A percentile compares a stretch with the other conserved stretches of the same genome.
Evolutionary conservation across 2,888 invertebrate species (phyloP).

Genomic region (Cinara cedri): DNA sequence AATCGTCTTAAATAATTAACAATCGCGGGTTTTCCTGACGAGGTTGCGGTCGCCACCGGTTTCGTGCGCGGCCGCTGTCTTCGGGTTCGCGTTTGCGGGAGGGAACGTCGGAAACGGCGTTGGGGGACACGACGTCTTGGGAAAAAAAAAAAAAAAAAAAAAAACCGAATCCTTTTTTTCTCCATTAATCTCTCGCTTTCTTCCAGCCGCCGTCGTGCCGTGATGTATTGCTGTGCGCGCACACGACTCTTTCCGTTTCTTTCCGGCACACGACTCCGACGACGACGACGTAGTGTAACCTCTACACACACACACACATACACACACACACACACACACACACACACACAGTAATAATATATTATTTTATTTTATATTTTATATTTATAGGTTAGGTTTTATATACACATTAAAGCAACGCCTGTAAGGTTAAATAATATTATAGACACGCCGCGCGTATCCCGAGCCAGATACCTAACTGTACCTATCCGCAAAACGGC

Average conservation of each 20-base stretch:
- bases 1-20: neutral
- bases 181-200: slow-evolving; percentile 33
- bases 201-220: slow-evolving; percentile 4
- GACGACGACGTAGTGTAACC: neutral
- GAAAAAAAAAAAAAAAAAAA: neutral
- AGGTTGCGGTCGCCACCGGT: too few species aligned
- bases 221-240: slow-evolving; percentile 5
- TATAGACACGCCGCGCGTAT: too few species aligned
- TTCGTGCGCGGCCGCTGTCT: too few species aligned
- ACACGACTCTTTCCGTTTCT: slow-evolving; percentile 15
- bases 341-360: neutral
- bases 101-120: neutral
- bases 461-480: slow-evolving; percentile 14
- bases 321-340: too few species aligned
- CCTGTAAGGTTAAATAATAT: too few species aligned
- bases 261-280: neutral
- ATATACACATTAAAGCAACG: neutral
- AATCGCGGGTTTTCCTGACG: too few species aligned
- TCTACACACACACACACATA: neutral
- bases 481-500: slow-evolving; percentile 21
- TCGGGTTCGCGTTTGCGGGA: neutral
- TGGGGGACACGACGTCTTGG: neutral
- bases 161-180: slow-evolving; percentile 19
- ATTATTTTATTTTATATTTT: neutral
- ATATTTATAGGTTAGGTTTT: neutral